Evolutionary conservation across 2,113 vertebrate species (phyloP), one percentile per base, ranked within the genome.

Genomic region (Orcinus orca): DNA sequence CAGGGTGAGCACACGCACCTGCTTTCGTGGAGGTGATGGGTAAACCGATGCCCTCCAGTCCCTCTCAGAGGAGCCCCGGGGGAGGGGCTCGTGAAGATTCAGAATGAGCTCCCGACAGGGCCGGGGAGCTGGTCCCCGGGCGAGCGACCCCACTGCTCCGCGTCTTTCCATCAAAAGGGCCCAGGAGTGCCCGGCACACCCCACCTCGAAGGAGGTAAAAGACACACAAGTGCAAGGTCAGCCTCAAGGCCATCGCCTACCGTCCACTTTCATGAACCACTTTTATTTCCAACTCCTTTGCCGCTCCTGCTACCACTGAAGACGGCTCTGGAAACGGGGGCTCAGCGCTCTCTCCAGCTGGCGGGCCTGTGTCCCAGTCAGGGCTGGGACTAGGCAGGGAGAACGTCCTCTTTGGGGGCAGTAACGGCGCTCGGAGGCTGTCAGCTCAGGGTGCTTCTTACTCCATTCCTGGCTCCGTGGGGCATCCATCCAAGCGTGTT

Each of bases 161-260:
- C 1, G 25, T 18, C 1, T 58, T 36, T n/a, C 62, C 44, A 12
- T n/a, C 7, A 38, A 20, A 29, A 31, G 83, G 33, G 15, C 55
- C 8, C 3, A 5, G 8, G 2, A n/a, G 33, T 9, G 9, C 36
- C 38, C 33, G 1, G 6, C 50, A 41, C 29, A 38, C 18, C 18
- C 33, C 25, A 1, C 33, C 14, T 1, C 1, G 0, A 21, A 5
- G 0, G 0, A 29, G 38, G 23, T 2, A 4, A 8, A 47, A 41
- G 68, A 29, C 85, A 17, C 17, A 5, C 1, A 25, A 1, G 17
- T 7, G 4, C 4, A 11, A 36, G 73, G 63, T 25, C 33, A 17
- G 8, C 33, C n/a, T 1, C 38, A 53, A 60, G 44, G n/a, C n/a
- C 6, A 0, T 20, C 47, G 18, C 25, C 31, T 6, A 1, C 8